phyloP scores from a whole-genome alignment of 2,797 vertebrate genomes.

The Xenops minutus region DNA sequence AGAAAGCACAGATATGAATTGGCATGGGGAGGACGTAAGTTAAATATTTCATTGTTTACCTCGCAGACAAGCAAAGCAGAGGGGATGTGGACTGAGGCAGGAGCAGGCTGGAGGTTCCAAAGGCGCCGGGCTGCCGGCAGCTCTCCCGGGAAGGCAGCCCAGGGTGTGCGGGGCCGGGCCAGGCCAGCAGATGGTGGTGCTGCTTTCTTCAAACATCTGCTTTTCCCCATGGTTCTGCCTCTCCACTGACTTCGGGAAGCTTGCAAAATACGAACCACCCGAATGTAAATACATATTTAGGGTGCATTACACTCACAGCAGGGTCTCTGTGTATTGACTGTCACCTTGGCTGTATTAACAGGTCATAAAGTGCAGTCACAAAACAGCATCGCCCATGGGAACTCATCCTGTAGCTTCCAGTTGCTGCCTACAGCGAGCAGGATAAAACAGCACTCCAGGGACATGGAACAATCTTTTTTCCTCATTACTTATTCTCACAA shows the following conservation, averaged over 20 bases:
- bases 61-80: not conserved
- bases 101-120: not conserved
- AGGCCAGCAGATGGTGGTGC: conserved; percentile 20
- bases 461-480: not conserved
- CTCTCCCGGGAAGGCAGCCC: not conserved
- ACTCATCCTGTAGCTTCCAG: not conserved
- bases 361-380: not conserved
- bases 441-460: not conserved
- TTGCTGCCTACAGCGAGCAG: not conserved
- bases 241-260: not conserved
- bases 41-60: not conserved
- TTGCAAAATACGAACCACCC: not conserved
- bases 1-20: not conserved
- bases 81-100: not conserved
- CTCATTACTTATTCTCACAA: not conserved
- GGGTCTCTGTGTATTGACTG: not conserved
- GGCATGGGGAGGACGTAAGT: too few species aligned
- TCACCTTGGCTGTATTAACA: not conserved
- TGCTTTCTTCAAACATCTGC: not conserved
- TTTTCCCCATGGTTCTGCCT: not conserved
- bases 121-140: not conserved
- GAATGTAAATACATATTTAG: not conserved
- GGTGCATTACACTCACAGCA: fast-evolving
- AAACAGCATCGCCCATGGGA: not conserved
- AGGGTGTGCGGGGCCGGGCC: not conserved